These are phyloP conservation scores for Phanerotoma sp. DNA, from an alignment of 2,888 invertebrate species.

Conservation along the genomic window DNA sequence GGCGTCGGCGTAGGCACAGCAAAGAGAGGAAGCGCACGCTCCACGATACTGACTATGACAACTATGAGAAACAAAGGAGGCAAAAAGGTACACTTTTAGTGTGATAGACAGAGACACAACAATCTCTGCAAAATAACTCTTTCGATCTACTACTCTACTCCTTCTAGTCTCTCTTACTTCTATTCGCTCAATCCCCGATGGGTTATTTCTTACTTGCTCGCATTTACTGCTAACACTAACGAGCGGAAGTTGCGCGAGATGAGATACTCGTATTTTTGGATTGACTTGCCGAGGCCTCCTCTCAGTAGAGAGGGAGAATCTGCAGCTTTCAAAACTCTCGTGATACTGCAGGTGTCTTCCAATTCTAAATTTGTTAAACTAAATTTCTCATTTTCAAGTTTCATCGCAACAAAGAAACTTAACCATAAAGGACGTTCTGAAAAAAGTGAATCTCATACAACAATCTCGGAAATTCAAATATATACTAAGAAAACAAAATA, in stretches of 20 bases:
- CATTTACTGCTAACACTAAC: background rate
- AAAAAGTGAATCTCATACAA: no score
- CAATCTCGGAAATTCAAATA: no score
- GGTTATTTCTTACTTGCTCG: conserved; percentile 13
- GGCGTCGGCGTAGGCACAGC: conserved; percentile 47
- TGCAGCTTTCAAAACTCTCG: conserved; percentile 9
- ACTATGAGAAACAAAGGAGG: conserved; percentile 3
- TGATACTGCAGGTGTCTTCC: conserved; percentile 18
- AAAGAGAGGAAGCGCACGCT: conserved; percentile 22
- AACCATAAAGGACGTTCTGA: no score
- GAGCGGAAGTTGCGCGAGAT: conserved; percentile 23
- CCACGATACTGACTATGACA: background rate
- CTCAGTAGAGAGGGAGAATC: background rate
- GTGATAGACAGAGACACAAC: conserved; percentile 12
- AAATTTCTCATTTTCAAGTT: conserved; percentile 9
- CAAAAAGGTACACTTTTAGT: background rate
- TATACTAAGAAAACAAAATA: no score
- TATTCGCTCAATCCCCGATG: conserved; percentile 15
- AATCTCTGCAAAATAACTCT: conserved; percentile 29
- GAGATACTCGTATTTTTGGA: conserved; percentile 18
- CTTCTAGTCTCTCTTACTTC: conserved; percentile 1
- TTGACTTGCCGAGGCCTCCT: conserved; percentile 9
- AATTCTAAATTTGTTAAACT: conserved; percentile 1
- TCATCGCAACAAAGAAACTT: no score
- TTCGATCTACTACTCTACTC: conserved; percentile 2